Base-by-base conservation (phyloP, 2,888 invertebrate genomes). In the Pyrgus malvae region DNA sequence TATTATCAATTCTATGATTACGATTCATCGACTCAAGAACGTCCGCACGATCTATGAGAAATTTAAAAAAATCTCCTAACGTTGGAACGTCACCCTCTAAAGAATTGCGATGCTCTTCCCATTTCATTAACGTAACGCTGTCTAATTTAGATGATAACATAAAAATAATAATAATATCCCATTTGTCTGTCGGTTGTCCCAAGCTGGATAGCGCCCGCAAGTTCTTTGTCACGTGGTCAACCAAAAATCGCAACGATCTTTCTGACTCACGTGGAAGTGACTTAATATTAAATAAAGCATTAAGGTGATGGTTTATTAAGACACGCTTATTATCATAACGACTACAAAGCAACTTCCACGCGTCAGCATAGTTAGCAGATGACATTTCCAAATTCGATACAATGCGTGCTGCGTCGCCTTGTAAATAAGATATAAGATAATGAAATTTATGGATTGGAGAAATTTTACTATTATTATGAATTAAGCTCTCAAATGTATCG, bases 191-290 rank as follows among this genome's bases (percentile, higher is more conserved):
- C n/a, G 35, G 35, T 11, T 59, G 62, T 0, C 63, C 63, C 6
- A 68, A 50, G 9, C 57, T 65, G 1, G 45, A 6, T 16, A 67
- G 37, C 0, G 68, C 66, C 0, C 67, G 58, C 25, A 67, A 50
- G 23, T 68, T 64, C 23, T 68, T 68, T 3, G 59, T 63, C 0
- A 67, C 55, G 21, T 67, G 67, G 45, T 68, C 66, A n/a, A 62
- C 55, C 11, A 68, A 14, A 38, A 53, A 64, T 5, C 66, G 9
- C 7, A 68, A 33, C 5, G 54, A 57, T 19, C 55, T 60, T 6
- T 61, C 65, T 2, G 66, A 58, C 12, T 68, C 67, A 0, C 62
- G 57, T 5, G 19, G 6, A 4, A 61, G 8, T 0, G 48, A n/a
- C 31, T 62, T 37, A 11, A 70, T 48, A 6, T 50, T 61, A 9